Base-by-base conservation (phyloP, 2,888 invertebrate genomes). In the Polydesmus complanatus region DNA sequence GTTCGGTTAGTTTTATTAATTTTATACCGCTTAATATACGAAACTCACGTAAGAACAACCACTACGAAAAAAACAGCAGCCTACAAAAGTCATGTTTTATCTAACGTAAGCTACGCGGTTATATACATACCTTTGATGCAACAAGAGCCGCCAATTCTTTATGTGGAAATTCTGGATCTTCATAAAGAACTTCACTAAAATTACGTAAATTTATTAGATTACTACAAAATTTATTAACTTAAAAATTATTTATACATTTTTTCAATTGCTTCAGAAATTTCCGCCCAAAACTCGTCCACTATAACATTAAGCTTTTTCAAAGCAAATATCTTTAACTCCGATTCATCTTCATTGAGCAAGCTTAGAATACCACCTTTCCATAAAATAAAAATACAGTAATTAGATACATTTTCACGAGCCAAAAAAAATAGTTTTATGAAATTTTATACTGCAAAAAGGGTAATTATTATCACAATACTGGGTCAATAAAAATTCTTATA, bases 281-380 rank as follows among this genome's bases (percentile, higher is more conserved):
- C 96, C 8, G 96, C 92, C 96, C 96, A 97, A 77, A 97, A 97
- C 73, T 93, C 90, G 74, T 96, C 93, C 1, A 96, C 95, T 69
- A 97, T 90, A 71, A 83, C 81, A 76, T 96, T 88, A 69, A 97
- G 79, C 73, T 94, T 93, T 71, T 86, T 86, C 69, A 97, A 76
- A 19, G 96, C 95, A 73, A 94, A 96, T 26, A 89, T 84, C 77
- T 95, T 93, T 62, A 96, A 79, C 75, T 95, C 93, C 18, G 88
- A 83, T 80, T 90, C 88, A 58, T 90, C 87, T 76, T 96, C 96
- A 74, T 96, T 94, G 68, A 96, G 79, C 69, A 96, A 83, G 77
- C 95, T 91, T 72, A 96, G 89, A 67, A 96, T 90, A 74, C 95
- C 95, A 72, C 92, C 93, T 82, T 3, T 22, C 11, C 25, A 23